Conservation (phyloP, 2,888 invertebrate genomes). For the Aleiodes testaceus region DNA sequence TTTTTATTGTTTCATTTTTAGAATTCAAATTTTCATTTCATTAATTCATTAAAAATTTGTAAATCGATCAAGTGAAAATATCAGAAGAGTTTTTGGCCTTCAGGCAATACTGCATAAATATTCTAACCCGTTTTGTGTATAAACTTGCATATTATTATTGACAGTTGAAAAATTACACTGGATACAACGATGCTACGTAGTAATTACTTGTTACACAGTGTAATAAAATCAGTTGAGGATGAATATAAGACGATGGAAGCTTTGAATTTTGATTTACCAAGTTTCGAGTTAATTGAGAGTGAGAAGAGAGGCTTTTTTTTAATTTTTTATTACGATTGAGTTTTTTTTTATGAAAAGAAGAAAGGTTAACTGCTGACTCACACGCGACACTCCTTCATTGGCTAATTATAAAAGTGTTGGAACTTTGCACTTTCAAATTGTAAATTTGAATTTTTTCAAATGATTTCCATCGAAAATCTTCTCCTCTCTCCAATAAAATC, state of each 20-base stretch:
- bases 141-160: conserved; percentile 56
- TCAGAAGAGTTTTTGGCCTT: conserved; percentile 17
- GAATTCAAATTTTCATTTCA: background rate
- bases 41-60: background rate
- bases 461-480: conserved; percentile 41
- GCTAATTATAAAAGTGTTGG: too few species aligned
- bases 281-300: too few species aligned
- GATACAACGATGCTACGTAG: conserved; percentile 18
- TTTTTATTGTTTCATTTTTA: background rate
- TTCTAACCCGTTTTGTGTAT: conserved; percentile 48
- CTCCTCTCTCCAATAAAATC: background rate
- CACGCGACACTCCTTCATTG: conserved; percentile 60
- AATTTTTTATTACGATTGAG: too few species aligned
- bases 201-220: conserved; percentile 23
- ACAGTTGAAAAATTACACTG: conserved; percentile 50
- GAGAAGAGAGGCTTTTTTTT: too few species aligned
- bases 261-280: too few species aligned
- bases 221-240: conserved; percentile 44
- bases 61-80: conserved; percentile 19
- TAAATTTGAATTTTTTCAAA: too few species aligned
- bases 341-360: background rate
- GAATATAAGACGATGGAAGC: conserved; percentile 57
- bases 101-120: conserved; percentile 55
- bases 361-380: conserved; percentile 60
- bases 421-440: too few species aligned